Evolutionary conservation across 2,888 invertebrate species (phyloP).

Genomic region (Synergus umbraculus): DNA sequence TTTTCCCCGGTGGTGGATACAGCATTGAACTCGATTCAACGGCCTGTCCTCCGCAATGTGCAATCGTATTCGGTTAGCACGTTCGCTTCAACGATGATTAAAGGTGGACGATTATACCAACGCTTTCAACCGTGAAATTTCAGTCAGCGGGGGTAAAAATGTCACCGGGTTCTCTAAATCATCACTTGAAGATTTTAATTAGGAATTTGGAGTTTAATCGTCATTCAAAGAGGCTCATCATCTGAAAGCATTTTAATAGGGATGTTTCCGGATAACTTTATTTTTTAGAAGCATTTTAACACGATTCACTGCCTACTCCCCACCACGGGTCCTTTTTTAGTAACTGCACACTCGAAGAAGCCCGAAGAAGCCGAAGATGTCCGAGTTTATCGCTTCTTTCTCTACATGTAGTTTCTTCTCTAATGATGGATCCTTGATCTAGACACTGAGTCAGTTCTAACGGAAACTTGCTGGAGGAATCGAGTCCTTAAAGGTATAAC

Average conservation of each 20-base stretch:
- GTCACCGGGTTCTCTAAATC: background rate
- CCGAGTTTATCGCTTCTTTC: background rate
- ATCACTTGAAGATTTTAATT: background rate
- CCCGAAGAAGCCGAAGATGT: too few relatives aligned
- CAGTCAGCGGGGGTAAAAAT: constrained; percentile 8
- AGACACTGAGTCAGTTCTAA: constrained; percentile 13
- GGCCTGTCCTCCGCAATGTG: constrained; percentile 34
- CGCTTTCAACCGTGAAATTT: constrained; percentile 15
- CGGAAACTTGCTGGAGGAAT: constrained; percentile 17
- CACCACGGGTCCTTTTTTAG: too few relatives aligned
- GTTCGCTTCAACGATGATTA: constrained; percentile 29
- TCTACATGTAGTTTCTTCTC: background rate
- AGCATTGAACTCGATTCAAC: constrained; percentile 30
- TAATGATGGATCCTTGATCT: constrained; percentile 32
- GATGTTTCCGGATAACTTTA: too few relatives aligned
- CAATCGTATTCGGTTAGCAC: constrained; percentile 29
- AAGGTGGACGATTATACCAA: constrained; percentile 17
- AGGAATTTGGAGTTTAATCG: background rate
- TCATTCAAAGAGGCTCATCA: background rate
- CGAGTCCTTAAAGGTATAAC: constrained; percentile 34
- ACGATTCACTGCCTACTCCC: too few relatives aligned
- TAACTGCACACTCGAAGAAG: too few relatives aligned
- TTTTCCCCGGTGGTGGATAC: constrained; percentile 33
- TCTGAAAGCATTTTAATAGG: background rate
- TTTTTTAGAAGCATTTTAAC: too few relatives aligned